Evolutionary conservation across 1,140 invertebrate genomes (phyloP).

Genomic region (Alviniconcha marisindica): DNA sequence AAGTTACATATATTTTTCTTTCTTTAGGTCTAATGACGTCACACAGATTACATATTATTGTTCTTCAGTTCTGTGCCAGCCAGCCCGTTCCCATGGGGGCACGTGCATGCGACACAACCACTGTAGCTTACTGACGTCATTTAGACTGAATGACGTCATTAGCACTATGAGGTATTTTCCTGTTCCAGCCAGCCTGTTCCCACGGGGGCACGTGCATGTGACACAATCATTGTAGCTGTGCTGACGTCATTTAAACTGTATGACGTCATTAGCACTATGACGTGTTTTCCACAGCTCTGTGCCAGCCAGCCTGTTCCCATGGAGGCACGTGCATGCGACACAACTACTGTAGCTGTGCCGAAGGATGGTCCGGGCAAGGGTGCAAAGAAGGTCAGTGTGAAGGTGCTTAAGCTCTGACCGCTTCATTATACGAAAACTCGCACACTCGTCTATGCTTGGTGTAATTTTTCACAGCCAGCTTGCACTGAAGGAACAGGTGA

Average conservation of each 20-base stretch:
- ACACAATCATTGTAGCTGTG: conserved; percentile 50
- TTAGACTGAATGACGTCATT: too few species aligned
- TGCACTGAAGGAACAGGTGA: too few species aligned
- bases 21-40: too few species aligned
- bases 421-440: too few species aligned
- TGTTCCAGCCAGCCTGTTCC: conserved; percentile 47
- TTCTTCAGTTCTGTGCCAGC: conserved; percentile 44
- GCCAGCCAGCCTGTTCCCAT: conserved; percentile 48
- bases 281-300: conserved; percentile 39
- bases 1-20: too few species aligned
- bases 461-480: too few species aligned
- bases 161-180: neutral
- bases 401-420: too few species aligned
- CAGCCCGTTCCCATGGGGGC: conserved; percentile 50
- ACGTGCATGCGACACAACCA: conserved; percentile 48
- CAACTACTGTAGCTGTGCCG: conserved; percentile 46
- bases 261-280: too few species aligned
- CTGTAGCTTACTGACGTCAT: too few species aligned
- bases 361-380: conserved; percentile 45
- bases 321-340: conserved; percentile 49
- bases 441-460: too few species aligned
- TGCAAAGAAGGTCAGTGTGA: conserved; percentile 42
- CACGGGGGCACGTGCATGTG: conserved; percentile 49
- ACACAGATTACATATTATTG: too few species aligned
- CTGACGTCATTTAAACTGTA: too few species aligned